Conservation (phyloP, 2,888 invertebrate genomes). For the Yponomeuta evonymella region DNA sequence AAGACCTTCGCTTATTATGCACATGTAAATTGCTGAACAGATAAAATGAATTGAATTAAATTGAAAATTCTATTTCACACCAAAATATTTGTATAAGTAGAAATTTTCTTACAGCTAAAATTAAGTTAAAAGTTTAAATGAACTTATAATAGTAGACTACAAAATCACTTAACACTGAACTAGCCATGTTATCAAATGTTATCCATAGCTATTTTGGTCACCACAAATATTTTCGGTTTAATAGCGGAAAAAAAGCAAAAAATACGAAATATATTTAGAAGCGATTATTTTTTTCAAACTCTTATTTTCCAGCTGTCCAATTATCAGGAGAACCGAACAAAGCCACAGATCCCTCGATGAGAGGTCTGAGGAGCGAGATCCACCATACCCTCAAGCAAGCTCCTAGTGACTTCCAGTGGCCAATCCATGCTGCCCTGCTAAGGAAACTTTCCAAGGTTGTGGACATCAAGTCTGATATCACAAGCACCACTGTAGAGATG, state of each 20-base stretch:
- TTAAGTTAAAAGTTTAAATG: no score
- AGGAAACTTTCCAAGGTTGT: constrained; percentile 66
- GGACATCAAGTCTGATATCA: constrained; percentile 58
- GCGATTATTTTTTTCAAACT: neutral
- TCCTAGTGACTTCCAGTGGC: constrained; percentile 52
- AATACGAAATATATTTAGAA: neutral
- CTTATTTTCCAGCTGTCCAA: constrained; percentile 53
- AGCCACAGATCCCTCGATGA: constrained; percentile 63
- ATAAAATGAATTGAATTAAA: no score
- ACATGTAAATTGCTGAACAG: no score
- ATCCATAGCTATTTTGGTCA: no score
- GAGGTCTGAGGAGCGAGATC: constrained; percentile 59
- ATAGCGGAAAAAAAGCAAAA: neutral
- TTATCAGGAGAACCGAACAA: constrained; percentile 65
- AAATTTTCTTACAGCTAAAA: no score
- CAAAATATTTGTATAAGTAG: no score
- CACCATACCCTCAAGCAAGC: constrained; percentile 50
- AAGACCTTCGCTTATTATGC: no score
- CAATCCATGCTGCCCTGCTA: constrained; percentile 57
- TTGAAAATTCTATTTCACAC: no score
- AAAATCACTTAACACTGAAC: no score
- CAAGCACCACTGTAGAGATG: constrained; percentile 46
- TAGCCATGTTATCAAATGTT: no score
- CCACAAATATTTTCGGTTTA: no score
- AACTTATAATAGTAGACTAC: no score